Evolutionary conservation across 2,797 vertebrate genomes (phyloP), one percentile per base, ranked within the genome.

Genomic region (Gobio occitaniae): DNA sequence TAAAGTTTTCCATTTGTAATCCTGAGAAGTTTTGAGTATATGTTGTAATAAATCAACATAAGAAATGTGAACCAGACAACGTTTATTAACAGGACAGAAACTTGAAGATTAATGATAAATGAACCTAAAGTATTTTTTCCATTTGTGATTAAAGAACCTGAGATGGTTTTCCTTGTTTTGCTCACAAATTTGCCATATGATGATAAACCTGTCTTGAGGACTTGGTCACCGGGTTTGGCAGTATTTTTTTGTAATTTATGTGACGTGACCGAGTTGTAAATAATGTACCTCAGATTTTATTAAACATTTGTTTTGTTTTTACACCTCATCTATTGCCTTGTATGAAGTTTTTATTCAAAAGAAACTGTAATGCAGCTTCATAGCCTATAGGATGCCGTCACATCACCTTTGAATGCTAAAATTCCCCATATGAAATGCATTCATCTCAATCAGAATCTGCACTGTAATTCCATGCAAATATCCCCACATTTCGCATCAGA

Each of bases 261-360:
- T 65, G 44, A 71, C 80, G 66, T 72, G 72, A 84, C 78, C 63
- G 82, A 89, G 50, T 78, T 84, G 56, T 84, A 84, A 72, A 76
- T 77, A 15, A 76, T n/a, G 25, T 79, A 86, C 88, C 87, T 88
- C 92, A 66, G 29, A 86, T 90, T 90, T 94, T 90, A 93, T 90
- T 93, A 91, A 93, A 92, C 25, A 54, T 48, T 72, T 87, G 87
- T 65, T 56, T 29, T 29, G 47, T 76, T 83, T 74, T 72, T 65
- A 74, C 44, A 25, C 56, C 71, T 36, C 4, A 75, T 13, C 59
- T 7, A 2, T 52, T 3, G 7, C 1, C 54, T 36, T 50, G 3
- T 47, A 44, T 71, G 16, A 32, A 2, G 41, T 21, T 17, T 50
- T 79, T 6, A 4, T 47, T 13, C 21, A 3, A 6, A 9, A 25